Evolutionary conservation across 2,888 invertebrate genomes (phyloP).

Genomic region (Macrophya alboannulata): DNA sequence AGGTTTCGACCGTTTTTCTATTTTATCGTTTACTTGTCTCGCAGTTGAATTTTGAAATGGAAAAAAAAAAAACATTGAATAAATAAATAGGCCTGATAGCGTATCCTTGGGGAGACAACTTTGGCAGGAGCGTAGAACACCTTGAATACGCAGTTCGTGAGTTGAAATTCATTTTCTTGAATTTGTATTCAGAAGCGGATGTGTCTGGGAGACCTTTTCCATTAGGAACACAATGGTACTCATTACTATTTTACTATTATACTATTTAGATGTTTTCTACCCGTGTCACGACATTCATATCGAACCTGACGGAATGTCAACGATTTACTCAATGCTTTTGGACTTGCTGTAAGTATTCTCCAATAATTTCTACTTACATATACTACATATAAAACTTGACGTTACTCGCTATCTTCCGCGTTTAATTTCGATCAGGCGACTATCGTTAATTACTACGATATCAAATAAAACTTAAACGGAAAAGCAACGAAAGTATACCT

Average conservation of each 20-base stretch:
- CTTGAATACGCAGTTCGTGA: conserved; percentile 48
- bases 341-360: neutral
- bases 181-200: conserved; percentile 41
- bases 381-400: neutral
- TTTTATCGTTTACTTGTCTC: neutral
- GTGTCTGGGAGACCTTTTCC: conserved; percentile 49
- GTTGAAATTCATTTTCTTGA: conserved; percentile 41
- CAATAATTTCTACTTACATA: neutral
- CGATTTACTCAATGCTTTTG: conserved; percentile 33
- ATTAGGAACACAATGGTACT: conserved; percentile 57
- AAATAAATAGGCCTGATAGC: neutral
- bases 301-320: conserved; percentile 53
- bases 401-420: neutral
- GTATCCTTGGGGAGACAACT: conserved; percentile 13
- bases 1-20: neutral
- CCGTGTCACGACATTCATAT: conserved; percentile 50
- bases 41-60: neutral
- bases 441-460: neutral
- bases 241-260: conserved; percentile 58
- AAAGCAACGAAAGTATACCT: neutral
- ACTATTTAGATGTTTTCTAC: conserved; percentile 39
- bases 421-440: neutral
- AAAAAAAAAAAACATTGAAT: neutral
- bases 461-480: neutral
- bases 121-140: conserved; percentile 16